A percentile compares a stretch with the other conserved stretches of the same genome.
Evolutionary conservation across 2,113 vertebrate genomes (phyloP).

Genomic region (Setophaga coronata): DNA sequence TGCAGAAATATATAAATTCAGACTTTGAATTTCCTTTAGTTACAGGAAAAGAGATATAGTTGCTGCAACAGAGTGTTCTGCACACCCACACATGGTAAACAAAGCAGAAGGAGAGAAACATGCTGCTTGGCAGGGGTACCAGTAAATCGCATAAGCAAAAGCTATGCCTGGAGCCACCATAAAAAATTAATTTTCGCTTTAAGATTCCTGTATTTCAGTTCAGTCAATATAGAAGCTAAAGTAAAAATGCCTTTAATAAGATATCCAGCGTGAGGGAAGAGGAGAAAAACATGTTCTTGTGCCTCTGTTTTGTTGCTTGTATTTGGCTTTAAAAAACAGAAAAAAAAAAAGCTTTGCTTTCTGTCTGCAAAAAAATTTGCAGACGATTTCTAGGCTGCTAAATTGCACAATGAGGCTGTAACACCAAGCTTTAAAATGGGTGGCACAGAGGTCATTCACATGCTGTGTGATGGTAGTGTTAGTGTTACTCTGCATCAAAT

Average conservation of each 20-base stretch:
- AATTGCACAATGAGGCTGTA: not conserved
- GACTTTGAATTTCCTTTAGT: not conserved
- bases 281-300: not conserved
- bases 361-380: not conserved
- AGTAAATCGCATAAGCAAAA: not conserved
- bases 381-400: not conserved
- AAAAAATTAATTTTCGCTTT: not conserved
- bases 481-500: not conserved
- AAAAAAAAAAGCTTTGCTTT: not conserved
- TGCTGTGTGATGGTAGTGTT: not conserved
- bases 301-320: not conserved
- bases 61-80: not conserved
- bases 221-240: not conserved
- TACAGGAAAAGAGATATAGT: not conserved
- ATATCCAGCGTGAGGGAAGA: not conserved
- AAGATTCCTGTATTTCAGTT: not conserved
- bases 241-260: not conserved
- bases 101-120: conserved; percentile 21
- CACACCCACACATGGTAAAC: not conserved
- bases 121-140: not conserved
- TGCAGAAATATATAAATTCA: not conserved
- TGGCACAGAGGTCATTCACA: not conserved
- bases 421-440: not conserved
- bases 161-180: not conserved
- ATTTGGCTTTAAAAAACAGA: not conserved